Conservation (phyloP, 2,797 vertebrate genomes). For the Sitta carolinensis region DNA sequence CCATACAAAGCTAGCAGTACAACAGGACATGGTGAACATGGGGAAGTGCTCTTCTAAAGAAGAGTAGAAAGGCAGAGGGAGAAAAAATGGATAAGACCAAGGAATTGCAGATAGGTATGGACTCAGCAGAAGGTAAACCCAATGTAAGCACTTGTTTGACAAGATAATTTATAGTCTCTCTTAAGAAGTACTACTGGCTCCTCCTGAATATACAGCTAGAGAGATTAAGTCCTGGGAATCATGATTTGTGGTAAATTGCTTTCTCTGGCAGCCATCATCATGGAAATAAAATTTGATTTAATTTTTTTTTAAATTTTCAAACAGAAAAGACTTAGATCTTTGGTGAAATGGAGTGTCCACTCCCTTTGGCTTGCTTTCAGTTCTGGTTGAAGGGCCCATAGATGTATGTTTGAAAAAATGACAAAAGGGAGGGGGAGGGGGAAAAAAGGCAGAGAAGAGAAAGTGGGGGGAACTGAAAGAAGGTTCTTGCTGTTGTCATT, state of each 20-base stretch:
- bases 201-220: conserved; percentile 58
- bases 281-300: conserved; percentile 11
- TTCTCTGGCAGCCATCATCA: conserved; percentile 41
- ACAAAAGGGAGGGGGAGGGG: accelerated
- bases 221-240: conserved; percentile 19
- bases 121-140: conserved; percentile 31
- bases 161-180: conserved; percentile 29
- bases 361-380: conserved; percentile 52
- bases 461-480: not conserved
- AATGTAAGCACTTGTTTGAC: conserved; percentile 29
- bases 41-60: conserved; percentile 14
- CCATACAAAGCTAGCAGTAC: conserved; percentile 66
- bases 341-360: conserved; percentile 62
- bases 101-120: not conserved
- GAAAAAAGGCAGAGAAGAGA: not conserved
- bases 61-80: conserved; percentile 29
- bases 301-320: not conserved
- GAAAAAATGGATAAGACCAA: not conserved
- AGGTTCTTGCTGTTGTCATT: not conserved
- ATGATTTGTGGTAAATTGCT: conserved; percentile 35
- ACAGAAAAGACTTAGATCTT: conserved; percentile 68
- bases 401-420: not conserved
- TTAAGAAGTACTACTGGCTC: conserved; percentile 47
- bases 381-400: not conserved
- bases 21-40: not conserved